Evolutionary conservation across 2,113 vertebrate genomes (phyloP).

Genomic region (Telmatochromis sp.): DNA sequence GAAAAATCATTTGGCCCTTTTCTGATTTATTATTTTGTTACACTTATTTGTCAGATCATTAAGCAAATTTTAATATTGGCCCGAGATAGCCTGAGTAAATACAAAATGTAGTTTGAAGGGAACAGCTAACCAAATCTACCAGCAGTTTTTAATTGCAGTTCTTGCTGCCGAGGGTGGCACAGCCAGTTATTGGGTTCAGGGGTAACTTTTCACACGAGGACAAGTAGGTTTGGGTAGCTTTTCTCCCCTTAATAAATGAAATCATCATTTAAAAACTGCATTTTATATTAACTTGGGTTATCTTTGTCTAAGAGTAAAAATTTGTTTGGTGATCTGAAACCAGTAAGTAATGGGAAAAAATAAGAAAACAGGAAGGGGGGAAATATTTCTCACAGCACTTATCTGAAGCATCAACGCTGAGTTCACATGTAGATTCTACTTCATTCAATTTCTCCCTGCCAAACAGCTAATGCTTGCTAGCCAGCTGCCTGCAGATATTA

Average conservation of each 20-base stretch:
- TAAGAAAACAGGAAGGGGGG: not conserved
- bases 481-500: not conserved
- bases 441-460: not conserved
- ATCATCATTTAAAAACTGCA: not conserved
- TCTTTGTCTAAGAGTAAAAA: fast-evolving
- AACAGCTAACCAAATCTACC: not conserved
- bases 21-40: not conserved
- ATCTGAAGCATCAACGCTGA: not conserved
- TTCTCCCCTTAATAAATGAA: not conserved
- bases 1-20: not conserved
- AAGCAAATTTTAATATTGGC: not conserved
- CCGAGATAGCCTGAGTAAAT: not conserved
- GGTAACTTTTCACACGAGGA: not conserved
- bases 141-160: not conserved
- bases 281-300: not conserved
- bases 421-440: not conserved
- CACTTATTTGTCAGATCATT: not conserved
- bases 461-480: not conserved
- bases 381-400: not conserved
- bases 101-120: not conserved
- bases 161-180: not conserved
- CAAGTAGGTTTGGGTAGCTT: not conserved
- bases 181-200: not conserved
- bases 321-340: not conserved
- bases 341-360: not conserved